Percentiles rank a stretch among this genome's conserved stretches.
These are phyloP conservation scores for Neodon shergylaensis DNA, from an alignment of 2,113 vertebrate genomes.

Conservation along the genomic window DNA sequence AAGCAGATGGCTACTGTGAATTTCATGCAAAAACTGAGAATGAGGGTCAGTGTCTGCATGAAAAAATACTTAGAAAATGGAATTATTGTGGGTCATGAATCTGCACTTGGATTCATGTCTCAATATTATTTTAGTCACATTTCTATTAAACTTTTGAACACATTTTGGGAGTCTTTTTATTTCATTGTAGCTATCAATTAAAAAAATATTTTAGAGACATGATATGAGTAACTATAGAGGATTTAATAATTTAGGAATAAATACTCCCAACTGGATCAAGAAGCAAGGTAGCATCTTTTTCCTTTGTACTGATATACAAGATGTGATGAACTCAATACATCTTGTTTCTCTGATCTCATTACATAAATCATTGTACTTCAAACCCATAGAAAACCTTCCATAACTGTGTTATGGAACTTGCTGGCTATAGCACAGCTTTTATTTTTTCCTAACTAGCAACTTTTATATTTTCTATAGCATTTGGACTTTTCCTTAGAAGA, in stretches of 20 bases:
- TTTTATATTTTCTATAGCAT: neutral
- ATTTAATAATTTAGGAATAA: neutral
- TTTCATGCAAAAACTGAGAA: constrained; percentile 71
- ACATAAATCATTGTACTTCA: neutral
- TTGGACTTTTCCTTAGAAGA: neutral
- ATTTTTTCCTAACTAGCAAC: neutral
- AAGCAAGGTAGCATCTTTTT: neutral
- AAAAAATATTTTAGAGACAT: neutral
- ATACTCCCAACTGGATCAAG: neutral
- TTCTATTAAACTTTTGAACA: neutral
- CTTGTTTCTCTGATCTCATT: neutral
- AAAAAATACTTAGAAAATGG: constrained; percentile 5
- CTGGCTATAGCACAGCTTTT: neutral
- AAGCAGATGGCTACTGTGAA: constrained; percentile 81
- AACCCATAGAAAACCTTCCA: neutral
- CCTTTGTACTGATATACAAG: neutral
- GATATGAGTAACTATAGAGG: neutral
- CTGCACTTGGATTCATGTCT: neutral
- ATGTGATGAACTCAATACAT: neutral
- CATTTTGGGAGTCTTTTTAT: constrained; percentile 17
- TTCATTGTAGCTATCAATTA: constrained; percentile 20
- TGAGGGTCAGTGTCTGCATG: constrained; percentile 62
- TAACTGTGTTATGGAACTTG: neutral
- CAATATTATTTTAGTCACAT: neutral
- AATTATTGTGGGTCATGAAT: neutral